Base-by-base conservation (phyloP, 2,888 invertebrate genomes). In the Acrobeloides nanus region DNA sequence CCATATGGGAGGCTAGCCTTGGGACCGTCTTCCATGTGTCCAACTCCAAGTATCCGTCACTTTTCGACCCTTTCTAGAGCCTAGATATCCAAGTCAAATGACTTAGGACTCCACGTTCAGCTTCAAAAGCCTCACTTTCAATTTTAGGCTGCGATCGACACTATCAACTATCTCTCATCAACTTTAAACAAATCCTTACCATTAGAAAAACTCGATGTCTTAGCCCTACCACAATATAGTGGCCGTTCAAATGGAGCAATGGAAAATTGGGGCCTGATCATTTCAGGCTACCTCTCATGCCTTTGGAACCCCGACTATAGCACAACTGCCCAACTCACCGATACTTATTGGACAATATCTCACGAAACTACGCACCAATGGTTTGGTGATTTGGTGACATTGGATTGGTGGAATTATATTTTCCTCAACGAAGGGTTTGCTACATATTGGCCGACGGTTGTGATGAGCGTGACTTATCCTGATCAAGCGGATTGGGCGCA, bases 361-460 rank as follows among this genome's bases (percentile, higher is more conserved):
- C 59, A 59, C 40, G 61, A 61, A 31, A 41, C 59, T 24, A 51
- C 56, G 18, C 61, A 61, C 39, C 51, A 64, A 46, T 64, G 64
- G 64, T 64, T 64, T 39, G 64, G 64, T 10, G 62, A 64, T 38
- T 41, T 59, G 18, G 59, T 65, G 18, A 64, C 64, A 6, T 51
- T 54, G 33, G 48, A 54, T n/a, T 58, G 62, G 59, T 64, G 64
- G 64, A 57, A 55, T 37, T 55, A 65, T 38, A 33, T 57, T 20
- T 64, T 60, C 43, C 42, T 64, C 23, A 59, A 64, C 45, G 64
- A 64, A 27, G 58, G 59, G 10, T 66, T 66, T 37, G 64, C 64
- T 7, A 48, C 54, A 21, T 64, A 57, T 37, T 57, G 53, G 41
- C 53, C 59, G 55, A 55, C 48, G 4, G 45, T 38, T 18, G 54